Evolutionary conservation across 2,113 vertebrate species (phyloP), one percentile per base, ranked within the genome.

Genomic region (Nasalis larvatus): DNA sequence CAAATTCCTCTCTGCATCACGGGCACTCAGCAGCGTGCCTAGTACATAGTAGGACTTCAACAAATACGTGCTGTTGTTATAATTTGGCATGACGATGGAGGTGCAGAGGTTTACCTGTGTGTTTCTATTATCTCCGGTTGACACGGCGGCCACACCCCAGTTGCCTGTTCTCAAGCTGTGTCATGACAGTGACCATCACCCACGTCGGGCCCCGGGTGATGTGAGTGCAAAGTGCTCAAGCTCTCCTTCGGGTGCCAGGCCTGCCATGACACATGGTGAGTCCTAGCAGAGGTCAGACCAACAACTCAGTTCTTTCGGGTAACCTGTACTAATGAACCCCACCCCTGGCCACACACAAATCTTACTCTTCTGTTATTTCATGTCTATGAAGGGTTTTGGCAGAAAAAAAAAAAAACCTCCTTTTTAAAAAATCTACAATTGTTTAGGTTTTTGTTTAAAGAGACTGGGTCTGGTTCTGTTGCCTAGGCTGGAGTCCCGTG

Each of bases 211-310:
- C n/a, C 49, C 47, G 10, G 60, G 47, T 56, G 32, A 9, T 6
- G 5, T 3, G 0, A 45, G 35, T 18, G 0, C 20, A 30, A 35
- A 45, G 1, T 2, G 0, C 21, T 35, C 3, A 40, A 47, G 6
- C 25, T 52, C 76, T 68, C 73, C 40, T 21, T 8, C 0, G 0
- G 60, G 47, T 42, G 23, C 16, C 58, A 17, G 0, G 1, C 23
- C 66, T 32, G 7, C 21, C 10, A 45, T 1, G 27, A 54, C 8
- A 5, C 1, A 0, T 18, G 68, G 74, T 37, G 23, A 9, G 30
- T 18, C n/a, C 76, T 25, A 7, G 2, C 6, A 71, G 52, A 56
- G 60, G 27, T 78, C 49, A 17, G 27, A 42, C 76, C 56, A 4
- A 78, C 69, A 63, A 11, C 58, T 63, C 23, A 2, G 45, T 73